These are phyloP conservation scores for Ferdinandea cuprea DNA, from an alignment of 2,888 invertebrate species.

Conservation along the genomic window DNA sequence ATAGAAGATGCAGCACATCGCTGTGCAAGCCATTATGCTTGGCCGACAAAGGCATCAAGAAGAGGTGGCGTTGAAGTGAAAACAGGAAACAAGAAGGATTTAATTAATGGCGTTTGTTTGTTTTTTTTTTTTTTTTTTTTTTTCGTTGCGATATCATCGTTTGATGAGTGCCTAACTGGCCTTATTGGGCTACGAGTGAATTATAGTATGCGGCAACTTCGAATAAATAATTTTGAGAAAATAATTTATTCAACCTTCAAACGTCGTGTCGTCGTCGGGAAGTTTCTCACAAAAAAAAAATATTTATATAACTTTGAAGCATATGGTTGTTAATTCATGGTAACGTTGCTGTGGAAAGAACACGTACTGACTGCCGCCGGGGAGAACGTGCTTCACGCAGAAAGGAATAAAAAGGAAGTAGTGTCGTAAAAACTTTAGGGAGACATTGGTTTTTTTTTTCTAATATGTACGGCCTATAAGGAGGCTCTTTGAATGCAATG, in stretches of 20 bases:
- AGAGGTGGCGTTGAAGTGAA: conserved; percentile 45
- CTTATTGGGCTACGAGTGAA: conserved; percentile 13
- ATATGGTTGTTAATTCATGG: neutral
- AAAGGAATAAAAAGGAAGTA: neutral
- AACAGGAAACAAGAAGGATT: conserved; percentile 57
- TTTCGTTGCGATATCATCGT: conserved; percentile 38
- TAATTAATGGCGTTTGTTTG: too few species aligned
- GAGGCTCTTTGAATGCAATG: neutral
- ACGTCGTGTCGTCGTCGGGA: neutral
- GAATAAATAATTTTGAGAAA: conserved; percentile 9
- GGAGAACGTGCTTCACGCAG: conserved; percentile 7
- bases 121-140: too few species aligned
- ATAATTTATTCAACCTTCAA: conserved; percentile 34
- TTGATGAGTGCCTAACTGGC: conserved; percentile 35
- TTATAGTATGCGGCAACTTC: conserved; percentile 1
- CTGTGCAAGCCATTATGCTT: conserved; percentile 27
- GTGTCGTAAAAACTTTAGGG: neutral
- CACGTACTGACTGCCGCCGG: neutral
- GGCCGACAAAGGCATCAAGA: conserved; percentile 36
- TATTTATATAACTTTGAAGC: too few species aligned
- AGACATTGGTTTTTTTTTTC: neutral
- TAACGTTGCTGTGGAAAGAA: neutral
- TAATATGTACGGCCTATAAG: neutral
- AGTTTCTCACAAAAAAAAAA: too few species aligned
- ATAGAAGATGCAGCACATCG: conserved; percentile 12